phyloP scores from a whole-genome alignment of 2,797 vertebrate species.

The Champsocephalus esox region DNA sequence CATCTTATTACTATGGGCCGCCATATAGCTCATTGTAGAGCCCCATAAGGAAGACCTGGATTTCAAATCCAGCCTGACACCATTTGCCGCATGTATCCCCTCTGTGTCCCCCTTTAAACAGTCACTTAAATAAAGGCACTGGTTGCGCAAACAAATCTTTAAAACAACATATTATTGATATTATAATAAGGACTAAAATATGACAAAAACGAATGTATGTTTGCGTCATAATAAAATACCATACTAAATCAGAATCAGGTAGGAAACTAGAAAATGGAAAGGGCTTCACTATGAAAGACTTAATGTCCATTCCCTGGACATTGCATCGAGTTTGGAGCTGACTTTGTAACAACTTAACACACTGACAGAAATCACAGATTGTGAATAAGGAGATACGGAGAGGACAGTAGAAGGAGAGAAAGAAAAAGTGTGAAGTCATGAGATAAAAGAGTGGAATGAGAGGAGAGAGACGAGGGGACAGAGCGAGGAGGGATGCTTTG shows the following conservation, averaged over 20 bases:
- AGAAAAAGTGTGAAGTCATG: conserved; percentile 13
- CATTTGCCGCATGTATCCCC: too few species aligned
- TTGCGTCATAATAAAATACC: background rate
- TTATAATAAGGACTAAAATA: background rate
- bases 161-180: background rate
- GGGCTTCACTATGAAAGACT: background rate
- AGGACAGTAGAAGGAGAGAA: conserved; percentile 4
- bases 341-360: conserved; percentile 21
- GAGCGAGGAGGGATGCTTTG: conserved; percentile 49
- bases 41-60: too few species aligned
- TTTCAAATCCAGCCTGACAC: too few species aligned
- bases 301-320: background rate
- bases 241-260: background rate
- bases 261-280: background rate
- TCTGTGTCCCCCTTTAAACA: too few species aligned
- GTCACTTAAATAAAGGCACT: too few species aligned
- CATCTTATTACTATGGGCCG: too few species aligned
- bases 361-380: conserved; percentile 15
- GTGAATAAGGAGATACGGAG: conserved; percentile 14
- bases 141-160: too few species aligned
- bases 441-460: conserved; percentile 19
- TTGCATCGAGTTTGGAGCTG: conserved; percentile 14
- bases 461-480: conserved; percentile 32
- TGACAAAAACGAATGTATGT: background rate
- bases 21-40: too few species aligned